phyloP scores from a whole-genome alignment of 2,113 vertebrate species.

The Hydrochoerus hydrochaeris region DNA sequence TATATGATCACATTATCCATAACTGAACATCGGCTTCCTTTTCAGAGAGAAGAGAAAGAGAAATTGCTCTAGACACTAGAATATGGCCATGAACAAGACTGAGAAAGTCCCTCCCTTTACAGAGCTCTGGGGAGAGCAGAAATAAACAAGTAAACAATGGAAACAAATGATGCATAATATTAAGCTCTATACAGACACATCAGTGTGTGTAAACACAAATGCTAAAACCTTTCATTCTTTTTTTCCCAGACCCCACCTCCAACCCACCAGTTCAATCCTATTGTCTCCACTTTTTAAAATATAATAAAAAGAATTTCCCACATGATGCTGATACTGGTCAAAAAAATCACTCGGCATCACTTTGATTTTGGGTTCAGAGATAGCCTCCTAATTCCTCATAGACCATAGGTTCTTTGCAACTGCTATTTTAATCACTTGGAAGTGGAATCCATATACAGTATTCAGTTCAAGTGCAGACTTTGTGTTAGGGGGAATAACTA shows the following conservation, averaged over 20 bases:
- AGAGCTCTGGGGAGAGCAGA: not conserved
- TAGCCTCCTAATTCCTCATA: not conserved
- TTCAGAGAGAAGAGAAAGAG: not conserved
- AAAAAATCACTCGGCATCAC: not conserved
- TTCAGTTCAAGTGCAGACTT: conserved; percentile 33
- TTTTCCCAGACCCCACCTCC: not conserved
- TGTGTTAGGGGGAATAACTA: conserved; percentile 55
- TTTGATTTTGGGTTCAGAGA: not conserved
- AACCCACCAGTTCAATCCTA: not conserved
- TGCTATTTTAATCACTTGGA: not conserved
- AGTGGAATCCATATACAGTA: not conserved
- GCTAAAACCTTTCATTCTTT: not conserved
- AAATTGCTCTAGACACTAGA: not conserved
- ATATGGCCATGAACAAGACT: not conserved
- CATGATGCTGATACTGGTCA: not conserved
- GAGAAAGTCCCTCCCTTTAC: not conserved
- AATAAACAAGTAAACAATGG: not conserved
- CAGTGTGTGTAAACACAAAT: not conserved
- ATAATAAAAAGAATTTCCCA: not conserved
- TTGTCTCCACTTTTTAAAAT: not conserved
- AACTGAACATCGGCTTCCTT: conserved; percentile 3
- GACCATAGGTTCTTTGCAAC: not conserved
- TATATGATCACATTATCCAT: not conserved
- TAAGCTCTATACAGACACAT: not conserved
- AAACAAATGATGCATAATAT: not conserved